A percentile compares a stretch with the other conserved stretches of the same genome.
phyloP scores from a whole-genome alignment of 2,113 vertebrate genomes.

The Sarotherodon lohbergeri region DNA sequence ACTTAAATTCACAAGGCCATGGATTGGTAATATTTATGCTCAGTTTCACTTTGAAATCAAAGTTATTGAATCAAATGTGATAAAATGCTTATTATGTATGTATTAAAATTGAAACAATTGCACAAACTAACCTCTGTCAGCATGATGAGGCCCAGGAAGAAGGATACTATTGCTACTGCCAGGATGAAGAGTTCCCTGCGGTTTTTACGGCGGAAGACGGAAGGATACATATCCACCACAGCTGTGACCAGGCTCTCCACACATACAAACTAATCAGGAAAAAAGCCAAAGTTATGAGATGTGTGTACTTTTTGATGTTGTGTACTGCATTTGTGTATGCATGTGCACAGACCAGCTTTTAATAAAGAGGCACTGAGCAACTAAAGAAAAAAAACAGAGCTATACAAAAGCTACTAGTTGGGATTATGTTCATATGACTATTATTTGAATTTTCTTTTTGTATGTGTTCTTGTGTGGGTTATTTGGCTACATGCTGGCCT shows the following conservation, averaged over 20 bases:
- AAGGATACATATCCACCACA: conserved; percentile 91
- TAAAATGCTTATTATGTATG: background rate
- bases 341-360: background rate
- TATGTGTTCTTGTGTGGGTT: background rate
- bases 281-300: background rate
- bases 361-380: background rate
- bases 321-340: background rate
- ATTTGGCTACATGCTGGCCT: background rate
- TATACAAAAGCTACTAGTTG: background rate
- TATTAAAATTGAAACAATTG: background rate
- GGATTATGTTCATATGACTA: background rate
- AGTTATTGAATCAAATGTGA: background rate
- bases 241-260: conserved; percentile 95
- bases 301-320: background rate
- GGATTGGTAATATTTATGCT: background rate
- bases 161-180: conserved; percentile 79
- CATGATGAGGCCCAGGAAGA: conserved; percentile 88
- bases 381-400: background rate
- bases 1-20: background rate
- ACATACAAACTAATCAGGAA: conserved; percentile 83
- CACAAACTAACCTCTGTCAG: conserved; percentile 83
- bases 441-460: background rate
- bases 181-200: conserved; percentile 89
- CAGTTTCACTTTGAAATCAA: background rate
- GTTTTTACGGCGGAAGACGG: conserved; percentile 85